These are phyloP conservation scores for Planiliza haematocheilus DNA, from an alignment of 2,113 vertebrate species.

Conservation along the genomic window DNA sequence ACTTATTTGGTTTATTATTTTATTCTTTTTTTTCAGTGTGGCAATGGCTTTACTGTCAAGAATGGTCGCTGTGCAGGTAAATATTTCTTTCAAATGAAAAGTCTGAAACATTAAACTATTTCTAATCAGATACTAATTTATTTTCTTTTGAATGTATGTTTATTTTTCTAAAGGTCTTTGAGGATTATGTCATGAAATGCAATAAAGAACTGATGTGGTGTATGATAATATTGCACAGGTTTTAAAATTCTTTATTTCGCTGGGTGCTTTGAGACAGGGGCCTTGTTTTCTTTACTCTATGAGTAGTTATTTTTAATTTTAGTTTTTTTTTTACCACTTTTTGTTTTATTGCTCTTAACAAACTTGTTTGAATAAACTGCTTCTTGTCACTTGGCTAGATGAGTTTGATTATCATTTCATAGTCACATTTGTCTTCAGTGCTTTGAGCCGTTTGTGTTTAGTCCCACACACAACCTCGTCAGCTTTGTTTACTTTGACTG, in stretches of 20 bases:
- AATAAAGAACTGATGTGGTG: conserved; percentile 3
- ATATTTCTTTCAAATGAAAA: conserved; percentile 12
- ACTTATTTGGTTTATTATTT: background rate
- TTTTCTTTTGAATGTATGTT: conserved; percentile 17
- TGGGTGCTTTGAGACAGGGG: background rate
- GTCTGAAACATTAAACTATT: background rate
- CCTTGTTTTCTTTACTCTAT: conserved; percentile 41
- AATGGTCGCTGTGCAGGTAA: conserved; percentile 89
- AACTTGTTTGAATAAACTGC: conserved; percentile 39
- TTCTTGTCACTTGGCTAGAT: conserved; percentile 6
- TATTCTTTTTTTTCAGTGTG: conserved; percentile 83
- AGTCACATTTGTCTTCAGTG: background rate
- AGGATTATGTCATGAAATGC: conserved; percentile 41
- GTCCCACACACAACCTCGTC: background rate
- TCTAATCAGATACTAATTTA: background rate
- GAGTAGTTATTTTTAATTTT: conserved; percentile 33
- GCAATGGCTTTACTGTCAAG: conserved; percentile 88
- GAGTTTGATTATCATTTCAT: conserved; percentile 33
- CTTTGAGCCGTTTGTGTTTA: background rate
- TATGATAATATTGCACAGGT: background rate
- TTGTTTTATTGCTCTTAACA: background rate
- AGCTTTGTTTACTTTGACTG: background rate
- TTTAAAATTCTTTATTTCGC: background rate
- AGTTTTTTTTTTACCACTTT: background rate
- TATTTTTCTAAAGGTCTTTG: conserved; percentile 67